Evolutionary conservation across 2,113 vertebrate species (phyloP).

Genomic region (Egretta garzetta): DNA sequence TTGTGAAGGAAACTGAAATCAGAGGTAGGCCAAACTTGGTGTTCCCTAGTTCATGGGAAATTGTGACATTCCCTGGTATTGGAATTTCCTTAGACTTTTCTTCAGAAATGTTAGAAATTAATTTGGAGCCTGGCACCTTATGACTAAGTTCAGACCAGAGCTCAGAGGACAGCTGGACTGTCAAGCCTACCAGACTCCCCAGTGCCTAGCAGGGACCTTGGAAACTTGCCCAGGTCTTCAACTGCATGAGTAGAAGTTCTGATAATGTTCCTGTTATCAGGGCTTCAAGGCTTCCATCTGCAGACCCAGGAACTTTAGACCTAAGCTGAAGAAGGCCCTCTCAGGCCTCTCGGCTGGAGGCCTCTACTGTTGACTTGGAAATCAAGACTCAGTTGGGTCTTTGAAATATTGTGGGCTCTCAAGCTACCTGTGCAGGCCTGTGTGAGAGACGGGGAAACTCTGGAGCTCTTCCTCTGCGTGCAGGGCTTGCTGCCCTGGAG

Average conservation of each 20-base stretch:
- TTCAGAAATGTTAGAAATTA: neutral
- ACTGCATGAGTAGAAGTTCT: neutral
- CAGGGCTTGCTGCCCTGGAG: neutral
- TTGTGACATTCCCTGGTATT: neutral
- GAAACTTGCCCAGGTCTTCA: slow-evolving; percentile 47
- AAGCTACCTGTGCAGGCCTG: neutral
- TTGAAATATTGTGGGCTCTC: neutral
- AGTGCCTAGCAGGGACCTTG: slow-evolving; percentile 34
- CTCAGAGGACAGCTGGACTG: neutral
- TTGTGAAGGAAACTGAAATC: neutral
- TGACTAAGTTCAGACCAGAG: neutral
- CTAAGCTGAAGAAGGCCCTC: neutral
- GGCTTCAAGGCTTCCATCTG: slow-evolving; percentile 57
- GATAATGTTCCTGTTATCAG: slow-evolving; percentile 50
- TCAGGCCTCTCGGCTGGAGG: neutral
- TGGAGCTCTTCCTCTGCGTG: neutral
- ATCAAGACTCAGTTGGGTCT: neutral
- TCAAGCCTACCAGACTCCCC: neutral
- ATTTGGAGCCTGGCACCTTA: neutral
- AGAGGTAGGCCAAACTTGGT: neutral
- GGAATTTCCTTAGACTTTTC: neutral
- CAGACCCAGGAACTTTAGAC: neutral
- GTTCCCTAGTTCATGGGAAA: neutral
- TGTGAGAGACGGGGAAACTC: neutral
- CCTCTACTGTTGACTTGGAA: neutral